phyloP scores from a whole-genome alignment of 2,113 vertebrate genomes.

The Rhombomys opimus region DNA sequence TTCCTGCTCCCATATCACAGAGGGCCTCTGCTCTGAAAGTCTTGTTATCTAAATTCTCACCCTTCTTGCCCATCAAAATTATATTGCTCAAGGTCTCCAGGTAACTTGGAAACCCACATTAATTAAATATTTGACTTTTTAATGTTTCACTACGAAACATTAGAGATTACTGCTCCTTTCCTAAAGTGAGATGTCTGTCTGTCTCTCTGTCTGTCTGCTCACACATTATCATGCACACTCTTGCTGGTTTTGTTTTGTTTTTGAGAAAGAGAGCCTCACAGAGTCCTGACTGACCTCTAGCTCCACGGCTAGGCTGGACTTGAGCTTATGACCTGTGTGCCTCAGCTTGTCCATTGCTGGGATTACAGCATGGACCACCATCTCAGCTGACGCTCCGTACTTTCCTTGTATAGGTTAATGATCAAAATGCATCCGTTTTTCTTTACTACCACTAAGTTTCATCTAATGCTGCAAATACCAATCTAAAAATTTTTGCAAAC shows the following conservation, averaged over 20 bases:
- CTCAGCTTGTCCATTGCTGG: neutral
- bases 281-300: no score
- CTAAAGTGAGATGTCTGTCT: neutral
- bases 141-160: slow-evolving; percentile 26
- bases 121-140: neutral
- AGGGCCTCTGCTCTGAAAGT: neutral
- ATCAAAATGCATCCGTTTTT: neutral
- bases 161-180: neutral
- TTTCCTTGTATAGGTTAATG: neutral
- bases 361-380: neutral
- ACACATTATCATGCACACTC: neutral
- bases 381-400: neutral
- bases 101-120: neutral
- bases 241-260: neutral
- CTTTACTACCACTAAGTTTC: neutral
- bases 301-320: neutral
- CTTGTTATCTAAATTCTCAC: neutral
- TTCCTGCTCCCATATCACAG: neutral
- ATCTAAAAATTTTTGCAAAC: neutral
- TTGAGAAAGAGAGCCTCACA: neutral
- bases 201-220: neutral
- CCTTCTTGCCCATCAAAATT: neutral
- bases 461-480: neutral
- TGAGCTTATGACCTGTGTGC: neutral
- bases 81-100: neutral